Conservation (phyloP, 2,797 vertebrate species). For the Macropus fuliginosus region DNA sequence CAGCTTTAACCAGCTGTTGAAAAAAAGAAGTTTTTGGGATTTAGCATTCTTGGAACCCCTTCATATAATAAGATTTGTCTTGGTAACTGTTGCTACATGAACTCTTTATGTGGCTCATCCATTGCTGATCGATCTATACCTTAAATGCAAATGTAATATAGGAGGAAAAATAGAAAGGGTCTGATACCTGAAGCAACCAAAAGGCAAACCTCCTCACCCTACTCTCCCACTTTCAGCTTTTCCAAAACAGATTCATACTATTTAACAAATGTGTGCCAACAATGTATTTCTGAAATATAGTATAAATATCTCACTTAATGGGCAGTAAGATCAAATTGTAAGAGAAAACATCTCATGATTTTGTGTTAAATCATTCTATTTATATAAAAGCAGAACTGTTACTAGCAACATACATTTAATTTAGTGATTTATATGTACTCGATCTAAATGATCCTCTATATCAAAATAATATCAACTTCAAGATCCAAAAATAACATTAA, state of each 20-base stretch:
- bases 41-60: conserved; percentile 79
- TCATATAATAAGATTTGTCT: conserved; percentile 73
- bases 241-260: background rate
- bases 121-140: conserved; percentile 1
- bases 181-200: background rate
- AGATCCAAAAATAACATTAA: conserved; percentile 8
- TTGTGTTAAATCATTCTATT: conserved; percentile 30
- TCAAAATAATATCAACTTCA: conserved; percentile 7
- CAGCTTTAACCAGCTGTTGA: conserved; percentile 81
- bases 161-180: conserved; percentile 45
- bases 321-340: background rate
- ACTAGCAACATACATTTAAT: background rate
- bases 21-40: conserved; percentile 80
- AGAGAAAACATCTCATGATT: conserved; percentile 8
- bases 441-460: conserved; percentile 44
- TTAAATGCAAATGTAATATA: conserved; percentile 47
- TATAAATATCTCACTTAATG: background rate
- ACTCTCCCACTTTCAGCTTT: background rate
- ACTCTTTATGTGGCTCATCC: conserved; percentile 50
- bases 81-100: conserved; percentile 73
- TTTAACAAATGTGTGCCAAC: background rate
- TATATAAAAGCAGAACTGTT: conserved; percentile 39
- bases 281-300: background rate
- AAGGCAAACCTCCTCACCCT: background rate
- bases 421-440: conserved; percentile 27